These are phyloP conservation scores for Taxidea taxus DNA, from an alignment of 2,113 vertebrate genomes.

Conservation along the genomic window DNA sequence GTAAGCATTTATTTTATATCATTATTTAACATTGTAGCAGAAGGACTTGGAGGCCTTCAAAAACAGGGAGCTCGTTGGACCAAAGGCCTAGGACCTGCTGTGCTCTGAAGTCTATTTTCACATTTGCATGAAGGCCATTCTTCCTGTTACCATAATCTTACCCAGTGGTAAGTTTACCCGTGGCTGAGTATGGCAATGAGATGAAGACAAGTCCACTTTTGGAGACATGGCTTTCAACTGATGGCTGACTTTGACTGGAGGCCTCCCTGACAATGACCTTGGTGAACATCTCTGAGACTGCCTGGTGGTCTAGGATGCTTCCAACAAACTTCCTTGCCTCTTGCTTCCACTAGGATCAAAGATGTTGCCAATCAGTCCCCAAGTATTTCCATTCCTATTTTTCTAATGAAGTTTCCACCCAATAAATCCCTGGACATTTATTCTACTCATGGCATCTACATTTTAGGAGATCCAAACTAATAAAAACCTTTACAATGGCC, in stretches of 20 bases:
- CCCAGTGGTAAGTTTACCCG: background rate
- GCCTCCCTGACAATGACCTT: background rate
- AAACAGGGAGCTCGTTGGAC: background rate
- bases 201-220: background rate
- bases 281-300: background rate
- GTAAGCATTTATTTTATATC: background rate
- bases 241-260: background rate
- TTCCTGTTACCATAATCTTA: background rate
- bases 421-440: background rate
- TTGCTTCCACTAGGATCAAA: background rate
- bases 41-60: background rate
- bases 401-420: background rate
- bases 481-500: background rate
- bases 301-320: background rate
- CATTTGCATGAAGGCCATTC: background rate
- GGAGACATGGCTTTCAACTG: background rate
- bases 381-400: background rate
- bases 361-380: background rate
- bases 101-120: background rate
- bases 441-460: background rate
- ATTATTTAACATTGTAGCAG: background rate
- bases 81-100: background rate
- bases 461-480: background rate
- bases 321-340: background rate
- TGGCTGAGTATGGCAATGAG: background rate